Percentiles rank a stretch among this genome's conserved stretches.
These are phyloP conservation scores for Albula glossodonta DNA, from an alignment of 2,113 vertebrate genomes.

Conservation along the genomic window DNA sequence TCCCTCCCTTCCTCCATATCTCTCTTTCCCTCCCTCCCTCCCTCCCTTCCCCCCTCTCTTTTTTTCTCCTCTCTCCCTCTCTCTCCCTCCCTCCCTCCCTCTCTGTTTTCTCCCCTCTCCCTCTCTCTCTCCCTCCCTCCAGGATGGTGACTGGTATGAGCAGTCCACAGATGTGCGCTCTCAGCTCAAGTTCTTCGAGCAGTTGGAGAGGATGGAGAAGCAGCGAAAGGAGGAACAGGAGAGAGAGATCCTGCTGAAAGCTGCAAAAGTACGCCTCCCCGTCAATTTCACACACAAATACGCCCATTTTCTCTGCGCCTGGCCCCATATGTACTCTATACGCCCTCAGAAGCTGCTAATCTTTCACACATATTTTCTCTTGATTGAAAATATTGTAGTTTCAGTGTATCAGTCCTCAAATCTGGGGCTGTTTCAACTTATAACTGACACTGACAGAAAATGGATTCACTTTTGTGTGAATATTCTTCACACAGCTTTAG, in stretches of 20 bases:
- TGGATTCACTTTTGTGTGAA: background rate
- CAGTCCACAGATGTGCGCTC: slow-evolving; percentile 81
- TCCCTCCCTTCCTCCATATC: background rate
- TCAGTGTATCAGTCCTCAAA: background rate
- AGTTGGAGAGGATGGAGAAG: slow-evolving; percentile 85
- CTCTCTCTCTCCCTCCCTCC: slow-evolving; percentile 31
- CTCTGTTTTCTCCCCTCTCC: background rate
- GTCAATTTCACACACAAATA: background rate
- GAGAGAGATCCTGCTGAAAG: slow-evolving; percentile 84
- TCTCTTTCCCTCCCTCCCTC: background rate
- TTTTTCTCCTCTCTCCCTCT: background rate
- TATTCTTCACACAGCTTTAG: background rate
- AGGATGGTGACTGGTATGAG: slow-evolving; percentile 81
- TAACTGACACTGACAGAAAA: background rate
- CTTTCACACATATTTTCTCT: background rate
- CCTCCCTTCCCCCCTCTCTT: background rate
- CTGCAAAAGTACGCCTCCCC: slow-evolving; percentile 75
- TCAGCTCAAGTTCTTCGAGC: slow-evolving; percentile 86
- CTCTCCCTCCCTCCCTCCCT: background rate
- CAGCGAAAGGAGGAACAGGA: slow-evolving; percentile 87
- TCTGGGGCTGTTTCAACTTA: background rate
- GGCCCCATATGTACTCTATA: background rate
- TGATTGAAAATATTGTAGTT: background rate
- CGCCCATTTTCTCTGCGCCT: background rate
- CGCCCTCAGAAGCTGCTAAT: background rate